These are phyloP conservation scores for Parauchenoglanis punctatus DNA, from an alignment of 2,797 vertebrate species.

Conservation along the genomic window DNA sequence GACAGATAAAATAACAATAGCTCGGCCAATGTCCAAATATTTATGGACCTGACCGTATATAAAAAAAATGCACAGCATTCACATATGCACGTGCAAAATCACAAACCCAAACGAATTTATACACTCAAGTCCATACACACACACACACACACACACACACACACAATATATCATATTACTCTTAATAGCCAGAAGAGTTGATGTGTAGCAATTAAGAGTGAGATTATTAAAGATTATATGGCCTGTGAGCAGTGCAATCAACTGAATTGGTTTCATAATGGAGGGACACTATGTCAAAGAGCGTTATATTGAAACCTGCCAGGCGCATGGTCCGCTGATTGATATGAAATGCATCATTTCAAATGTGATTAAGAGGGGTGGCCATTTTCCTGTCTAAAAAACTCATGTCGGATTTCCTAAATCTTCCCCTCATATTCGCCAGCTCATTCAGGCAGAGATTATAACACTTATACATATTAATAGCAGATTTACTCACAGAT, in stretches of 20 bases:
- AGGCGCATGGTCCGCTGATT: slow-evolving; percentile 46
- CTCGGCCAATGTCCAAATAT: not conserved
- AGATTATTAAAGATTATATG: slow-evolving; percentile 52
- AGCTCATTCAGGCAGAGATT: slow-evolving; percentile 58
- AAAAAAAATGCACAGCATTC: not conserved
- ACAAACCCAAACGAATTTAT: not conserved
- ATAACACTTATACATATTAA: slow-evolving; percentile 61
- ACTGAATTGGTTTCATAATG: slow-evolving; percentile 44
- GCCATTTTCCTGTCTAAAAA: slow-evolving; percentile 56
- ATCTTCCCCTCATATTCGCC: slow-evolving; percentile 51
- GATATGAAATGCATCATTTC: slow-evolving; percentile 52
- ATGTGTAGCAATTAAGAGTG: slow-evolving; percentile 52
- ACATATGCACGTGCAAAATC: not conserved
- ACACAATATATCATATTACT: slow-evolving; percentile 22
- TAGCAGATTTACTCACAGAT: slow-evolving; percentile 59
- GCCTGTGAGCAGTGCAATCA: slow-evolving; percentile 46
- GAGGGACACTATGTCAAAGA: slow-evolving; percentile 36
- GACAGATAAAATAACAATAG: not conserved
- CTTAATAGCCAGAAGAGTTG: slow-evolving; percentile 43
- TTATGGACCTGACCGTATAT: not conserved
- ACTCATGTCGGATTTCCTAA: slow-evolving; percentile 56
- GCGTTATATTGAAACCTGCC: slow-evolving; percentile 43
- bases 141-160: not conserved
- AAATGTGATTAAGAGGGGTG: slow-evolving; percentile 53
- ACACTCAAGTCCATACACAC: not conserved